phyloP scores from a whole-genome alignment of 2,888 invertebrate genomes.

The Buathra laborator region DNA sequence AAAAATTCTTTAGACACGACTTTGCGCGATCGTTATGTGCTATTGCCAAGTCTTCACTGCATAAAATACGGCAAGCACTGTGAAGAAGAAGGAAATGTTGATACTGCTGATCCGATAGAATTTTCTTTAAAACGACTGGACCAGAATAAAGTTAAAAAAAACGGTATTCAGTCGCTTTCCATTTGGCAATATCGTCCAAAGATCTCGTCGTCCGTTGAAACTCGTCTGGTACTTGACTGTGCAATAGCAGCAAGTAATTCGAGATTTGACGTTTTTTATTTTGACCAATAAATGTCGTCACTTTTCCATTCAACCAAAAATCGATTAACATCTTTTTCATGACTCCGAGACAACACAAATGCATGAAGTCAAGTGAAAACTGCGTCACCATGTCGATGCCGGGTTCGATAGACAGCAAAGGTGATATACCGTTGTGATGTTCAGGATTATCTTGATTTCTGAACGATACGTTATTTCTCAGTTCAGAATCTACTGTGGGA shows the following conservation, averaged over 20 bases:
- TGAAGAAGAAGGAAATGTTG: constrained; percentile 72
- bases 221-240: constrained; percentile 68
- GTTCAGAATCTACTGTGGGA: constrained; percentile 16
- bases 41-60: not conserved
- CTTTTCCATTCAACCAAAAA: constrained; percentile 33
- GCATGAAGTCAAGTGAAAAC: constrained; percentile 59
- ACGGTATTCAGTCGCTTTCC: constrained; percentile 73
- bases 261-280: constrained; percentile 3
- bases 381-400: constrained; percentile 30
- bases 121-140: constrained; percentile 67
- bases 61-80: constrained; percentile 51
- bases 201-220: constrained; percentile 71
- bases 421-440: constrained; percentile 54
- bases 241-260: not conserved
- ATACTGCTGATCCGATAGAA: constrained; percentile 59
- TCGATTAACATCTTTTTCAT: constrained; percentile 56
- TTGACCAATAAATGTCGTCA: not conserved
- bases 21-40: constrained; percentile 24
- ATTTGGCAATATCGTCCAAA: constrained; percentile 59
- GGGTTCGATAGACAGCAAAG: constrained; percentile 56
- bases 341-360: constrained; percentile 19
- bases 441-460: constrained; percentile 44
- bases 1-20: constrained; percentile 19
- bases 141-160: constrained; percentile 73
- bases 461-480: constrained; percentile 53